A percentile compares a stretch with the other conserved stretches of the same genome.
Evolutionary conservation across 2,113 vertebrate genomes (phyloP).

Genomic region (Lepisosteus osseus): DNA sequence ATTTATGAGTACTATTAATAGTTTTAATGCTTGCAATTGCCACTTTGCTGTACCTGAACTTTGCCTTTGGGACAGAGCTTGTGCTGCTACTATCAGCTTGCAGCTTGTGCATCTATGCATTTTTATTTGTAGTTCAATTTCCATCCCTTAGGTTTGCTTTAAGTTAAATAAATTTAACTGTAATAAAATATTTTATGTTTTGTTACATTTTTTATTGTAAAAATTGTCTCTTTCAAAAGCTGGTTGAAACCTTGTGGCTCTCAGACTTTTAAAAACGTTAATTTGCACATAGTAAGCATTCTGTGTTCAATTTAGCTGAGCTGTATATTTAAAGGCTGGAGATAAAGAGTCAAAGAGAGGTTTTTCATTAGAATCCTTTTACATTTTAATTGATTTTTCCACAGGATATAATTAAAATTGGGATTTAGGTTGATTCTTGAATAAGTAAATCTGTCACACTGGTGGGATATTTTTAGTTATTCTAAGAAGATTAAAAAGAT

Average conservation of each 20-base stretch:
- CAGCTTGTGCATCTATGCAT: no score
- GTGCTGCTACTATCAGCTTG: no score
- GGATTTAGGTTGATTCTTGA: slow-evolving; percentile 5
- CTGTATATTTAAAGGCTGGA: not conserved
- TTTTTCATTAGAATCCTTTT: not conserved
- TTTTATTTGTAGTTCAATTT: not conserved
- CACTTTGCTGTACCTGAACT: not conserved
- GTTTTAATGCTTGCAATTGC: not conserved
- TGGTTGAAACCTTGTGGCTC: slow-evolving; percentile 11
- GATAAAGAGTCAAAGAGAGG: not conserved
- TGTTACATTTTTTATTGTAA: slow-evolving; percentile 24
- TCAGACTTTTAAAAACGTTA: slow-evolving; percentile 11
- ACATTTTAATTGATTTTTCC: not conserved
- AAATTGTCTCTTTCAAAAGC: slow-evolving; percentile 19
- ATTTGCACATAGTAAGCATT: slow-evolving; percentile 1
- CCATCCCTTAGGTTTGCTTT: slow-evolving; percentile 17
- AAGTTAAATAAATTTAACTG: slow-evolving; percentile 25
- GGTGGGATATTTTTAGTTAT: not conserved
- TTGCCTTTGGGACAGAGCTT: not conserved
- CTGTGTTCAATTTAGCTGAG: not conserved
- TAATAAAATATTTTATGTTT: slow-evolving; percentile 25
- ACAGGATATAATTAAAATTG: slow-evolving; percentile 10
- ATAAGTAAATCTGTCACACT: slow-evolving; percentile 1
- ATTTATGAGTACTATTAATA: not conserved
- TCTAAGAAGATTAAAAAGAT: not conserved